Conservation (phyloP, 2,797 vertebrate species). For the Simalia tracyae region DNA sequence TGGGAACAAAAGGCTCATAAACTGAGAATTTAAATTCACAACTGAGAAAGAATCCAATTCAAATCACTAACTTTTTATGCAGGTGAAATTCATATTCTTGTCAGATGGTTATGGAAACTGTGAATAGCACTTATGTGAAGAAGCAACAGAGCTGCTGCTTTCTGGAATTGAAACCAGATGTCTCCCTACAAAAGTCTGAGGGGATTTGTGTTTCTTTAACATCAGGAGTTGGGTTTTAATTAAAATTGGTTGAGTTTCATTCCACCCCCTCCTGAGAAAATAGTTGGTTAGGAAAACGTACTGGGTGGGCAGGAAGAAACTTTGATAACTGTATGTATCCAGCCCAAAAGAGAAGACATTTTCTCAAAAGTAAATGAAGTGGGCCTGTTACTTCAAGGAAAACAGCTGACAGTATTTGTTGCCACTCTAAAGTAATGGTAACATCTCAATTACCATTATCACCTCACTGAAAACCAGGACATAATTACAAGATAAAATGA, state of each 20-base stretch:
- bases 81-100: not conserved
- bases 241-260: not conserved
- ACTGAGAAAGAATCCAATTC: not conserved
- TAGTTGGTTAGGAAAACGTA: not conserved
- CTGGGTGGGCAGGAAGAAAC: not conserved
- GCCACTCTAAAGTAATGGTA: too few species aligned
- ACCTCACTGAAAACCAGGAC: too few species aligned
- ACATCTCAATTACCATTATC: too few species aligned
- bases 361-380: too few species aligned
- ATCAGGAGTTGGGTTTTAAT: not conserved
- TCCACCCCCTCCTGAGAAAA: not conserved
- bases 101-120: not conserved
- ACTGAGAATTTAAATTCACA: not conserved
- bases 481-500: too few species aligned
- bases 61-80: conserved; percentile 6
- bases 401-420: too few species aligned
- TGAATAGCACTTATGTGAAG: not conserved
- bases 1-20: not conserved
- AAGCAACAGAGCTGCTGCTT: not conserved
- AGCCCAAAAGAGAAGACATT: not conserved
- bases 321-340: not conserved
- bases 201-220: conserved; percentile 8
- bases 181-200: not conserved
- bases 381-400: too few species aligned
- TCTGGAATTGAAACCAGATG: not conserved